These are phyloP conservation scores for Pterostichus niger DNA, from an alignment of 2,888 invertebrate genomes.

Conservation along the genomic window DNA sequence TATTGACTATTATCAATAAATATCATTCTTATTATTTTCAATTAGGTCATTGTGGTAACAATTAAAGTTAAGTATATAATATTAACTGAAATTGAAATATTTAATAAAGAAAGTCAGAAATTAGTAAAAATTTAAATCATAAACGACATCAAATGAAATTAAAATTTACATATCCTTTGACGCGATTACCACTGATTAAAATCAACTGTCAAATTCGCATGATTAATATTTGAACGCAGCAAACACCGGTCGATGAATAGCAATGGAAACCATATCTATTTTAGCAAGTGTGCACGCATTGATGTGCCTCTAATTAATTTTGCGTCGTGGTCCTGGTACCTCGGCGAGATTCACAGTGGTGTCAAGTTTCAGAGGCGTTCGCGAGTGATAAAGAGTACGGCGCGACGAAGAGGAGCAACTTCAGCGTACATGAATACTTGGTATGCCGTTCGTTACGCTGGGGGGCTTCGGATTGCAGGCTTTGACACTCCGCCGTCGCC, in stretches of 20 bases:
- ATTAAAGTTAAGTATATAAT: no score
- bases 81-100: no score
- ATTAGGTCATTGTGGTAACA: no score
- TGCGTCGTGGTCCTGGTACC: not conserved
- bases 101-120: no score
- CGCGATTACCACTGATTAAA: no score
- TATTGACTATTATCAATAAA: no score
- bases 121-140: not conserved
- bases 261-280: constrained; percentile 31
- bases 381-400: constrained; percentile 46
- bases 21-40: no score
- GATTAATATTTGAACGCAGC: constrained; percentile 15
- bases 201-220: not conserved
- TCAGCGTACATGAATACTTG: constrained; percentile 58
- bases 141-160: not conserved
- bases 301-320: constrained; percentile 55
- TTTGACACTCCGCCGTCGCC: constrained; percentile 40
- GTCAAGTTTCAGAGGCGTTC: constrained; percentile 25
- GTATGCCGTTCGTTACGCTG: constrained; percentile 64
- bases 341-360: constrained; percentile 27
- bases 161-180: not conserved
- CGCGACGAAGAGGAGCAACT: constrained; percentile 53
- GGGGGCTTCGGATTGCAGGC: constrained; percentile 60
- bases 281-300: constrained; percentile 33
- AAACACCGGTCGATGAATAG: constrained; percentile 5